A percentile compares a stretch with the other conserved stretches of the same genome.
Evolutionary conservation across 2,113 vertebrate genomes (phyloP).

Genomic region (Alligator sinensis): DNA sequence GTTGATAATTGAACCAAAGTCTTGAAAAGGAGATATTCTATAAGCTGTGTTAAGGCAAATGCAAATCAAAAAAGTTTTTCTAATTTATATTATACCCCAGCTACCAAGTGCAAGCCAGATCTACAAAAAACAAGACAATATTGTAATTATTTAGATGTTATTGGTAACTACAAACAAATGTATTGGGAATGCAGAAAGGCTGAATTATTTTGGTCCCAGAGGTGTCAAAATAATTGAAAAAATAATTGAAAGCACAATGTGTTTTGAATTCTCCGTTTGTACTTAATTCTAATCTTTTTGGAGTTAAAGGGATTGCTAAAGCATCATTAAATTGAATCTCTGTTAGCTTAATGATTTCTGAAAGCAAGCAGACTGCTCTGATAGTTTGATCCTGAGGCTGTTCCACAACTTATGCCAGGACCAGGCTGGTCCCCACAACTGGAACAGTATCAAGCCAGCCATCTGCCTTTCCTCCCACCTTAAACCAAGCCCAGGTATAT

Average conservation of each 20-base stretch:
- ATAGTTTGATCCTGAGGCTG: not conserved
- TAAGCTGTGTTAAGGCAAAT: conserved; percentile 12
- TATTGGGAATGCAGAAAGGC: not conserved
- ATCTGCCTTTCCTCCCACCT: not conserved
- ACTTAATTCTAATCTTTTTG: not conserved
- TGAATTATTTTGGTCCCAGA: not conserved
- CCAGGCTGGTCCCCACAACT: not conserved
- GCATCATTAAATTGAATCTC: not conserved
- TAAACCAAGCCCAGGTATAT: not conserved
- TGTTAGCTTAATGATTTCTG: not conserved
- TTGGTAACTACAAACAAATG: not conserved
- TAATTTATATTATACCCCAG: not conserved
- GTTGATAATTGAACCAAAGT: not conserved
- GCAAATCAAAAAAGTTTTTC: not conserved
- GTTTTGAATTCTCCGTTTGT: not conserved
- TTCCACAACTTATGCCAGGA: not conserved
- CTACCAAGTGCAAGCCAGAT: not conserved
- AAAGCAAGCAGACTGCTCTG: not conserved
- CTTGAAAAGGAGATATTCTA: not conserved
- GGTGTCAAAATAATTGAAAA: not conserved
- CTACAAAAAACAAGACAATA: not conserved
- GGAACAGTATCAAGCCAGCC: not conserved
- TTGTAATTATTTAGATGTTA: not conserved
- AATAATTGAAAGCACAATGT: not conserved
- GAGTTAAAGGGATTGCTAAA: not conserved